Percentiles rank a stretch among this genome's conserved stretches.
These are phyloP conservation scores for Whitmania pigra DNA, from an alignment of 1,140 invertebrate species.

Conservation along the genomic window DNA sequence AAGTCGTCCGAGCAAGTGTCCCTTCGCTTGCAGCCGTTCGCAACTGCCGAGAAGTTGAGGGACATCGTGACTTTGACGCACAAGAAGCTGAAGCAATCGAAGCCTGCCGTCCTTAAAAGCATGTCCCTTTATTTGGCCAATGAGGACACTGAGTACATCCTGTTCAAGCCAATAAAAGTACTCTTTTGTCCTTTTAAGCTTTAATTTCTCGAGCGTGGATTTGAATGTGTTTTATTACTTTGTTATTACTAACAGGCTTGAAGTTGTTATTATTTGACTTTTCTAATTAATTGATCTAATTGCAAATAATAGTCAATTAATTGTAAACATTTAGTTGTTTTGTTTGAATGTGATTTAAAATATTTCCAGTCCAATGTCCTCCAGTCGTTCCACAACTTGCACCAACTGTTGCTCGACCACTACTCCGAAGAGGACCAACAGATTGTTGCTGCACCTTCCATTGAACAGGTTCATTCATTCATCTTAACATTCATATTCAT, in stretches of 20 bases:
- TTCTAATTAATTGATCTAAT: no score
- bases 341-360: conserved; percentile 15
- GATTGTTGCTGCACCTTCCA: conserved; percentile 71
- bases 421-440: conserved; percentile 67
- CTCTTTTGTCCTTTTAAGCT: no score
- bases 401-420: conserved; percentile 57
- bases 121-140: conserved; percentile 93
- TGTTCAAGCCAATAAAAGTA: conserved; percentile 73
- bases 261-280: no score
- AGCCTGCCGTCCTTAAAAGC: conserved; percentile 65
- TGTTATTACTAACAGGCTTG: no score
- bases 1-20: conserved; percentile 36
- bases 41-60: conserved; percentile 41
- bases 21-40: conserved; percentile 43
- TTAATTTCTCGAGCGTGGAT: no score
- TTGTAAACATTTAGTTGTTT: no score
- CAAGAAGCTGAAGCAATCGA: conserved; percentile 61
- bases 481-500: no score
- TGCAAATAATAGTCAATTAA: no score
- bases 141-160: conserved; percentile 84
- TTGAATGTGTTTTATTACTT: no score
- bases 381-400: conserved; percentile 66
- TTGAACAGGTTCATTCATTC: conserved; percentile 59
- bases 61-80: conserved; percentile 44
- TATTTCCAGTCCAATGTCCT: conserved; percentile 68